A percentile compares a stretch with the other conserved stretches of the same genome.
phyloP scores from a whole-genome alignment of 2,888 invertebrate species.

The Germaria angustata region DNA sequence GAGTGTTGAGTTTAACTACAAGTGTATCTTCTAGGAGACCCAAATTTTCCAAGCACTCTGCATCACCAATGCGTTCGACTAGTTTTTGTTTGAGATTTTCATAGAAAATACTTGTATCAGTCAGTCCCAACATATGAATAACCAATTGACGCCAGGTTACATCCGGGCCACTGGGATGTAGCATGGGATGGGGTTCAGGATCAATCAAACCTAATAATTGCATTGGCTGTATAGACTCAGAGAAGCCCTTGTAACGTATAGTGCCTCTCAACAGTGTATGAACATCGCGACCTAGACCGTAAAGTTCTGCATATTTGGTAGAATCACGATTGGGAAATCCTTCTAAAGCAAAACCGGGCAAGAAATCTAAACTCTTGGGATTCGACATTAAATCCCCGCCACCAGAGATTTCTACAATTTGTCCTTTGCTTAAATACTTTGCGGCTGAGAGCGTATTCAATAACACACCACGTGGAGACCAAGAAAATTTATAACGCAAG shows the following conservation, averaged over 20 bases:
- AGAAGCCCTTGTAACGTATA: conserved; percentile 94
- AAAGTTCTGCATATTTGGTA: conserved; percentile 90
- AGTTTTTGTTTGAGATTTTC: conserved; percentile 94
- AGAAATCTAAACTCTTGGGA: conserved; percentile 89
- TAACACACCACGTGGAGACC: conserved; percentile 97
- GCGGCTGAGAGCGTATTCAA: conserved; percentile 94
- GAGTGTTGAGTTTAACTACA: conserved; percentile 90
- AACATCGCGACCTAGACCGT: conserved; percentile 91
- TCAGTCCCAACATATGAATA: conserved; percentile 90
- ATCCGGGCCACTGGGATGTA: conserved; percentile 97
- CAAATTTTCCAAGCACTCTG: conserved; percentile 90
- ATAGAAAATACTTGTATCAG: conserved; percentile 92
- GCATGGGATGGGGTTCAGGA: conserved; percentile 89
- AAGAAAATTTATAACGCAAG: conserved; percentile 94
- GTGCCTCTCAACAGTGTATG: conserved; percentile 96
- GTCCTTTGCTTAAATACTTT: conserved; percentile 90
- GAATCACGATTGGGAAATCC: conserved; percentile 99
- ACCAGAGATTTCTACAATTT: conserved; percentile 92
- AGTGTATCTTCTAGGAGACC: conserved; percentile 92
- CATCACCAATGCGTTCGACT: conserved; percentile 88
- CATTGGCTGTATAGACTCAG: conserved; percentile 92
- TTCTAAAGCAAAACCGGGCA: conserved; percentile 97
- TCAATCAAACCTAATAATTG: conserved; percentile 94
- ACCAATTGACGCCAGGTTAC: conserved; percentile 96
- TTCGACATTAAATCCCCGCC: conserved; percentile 94